Percentiles rank a stretch among this genome's conserved stretches.
Evolutionary conservation across 1,140 invertebrate species (phyloP).

Genomic region (Dinothrombium tinctorium): DNA sequence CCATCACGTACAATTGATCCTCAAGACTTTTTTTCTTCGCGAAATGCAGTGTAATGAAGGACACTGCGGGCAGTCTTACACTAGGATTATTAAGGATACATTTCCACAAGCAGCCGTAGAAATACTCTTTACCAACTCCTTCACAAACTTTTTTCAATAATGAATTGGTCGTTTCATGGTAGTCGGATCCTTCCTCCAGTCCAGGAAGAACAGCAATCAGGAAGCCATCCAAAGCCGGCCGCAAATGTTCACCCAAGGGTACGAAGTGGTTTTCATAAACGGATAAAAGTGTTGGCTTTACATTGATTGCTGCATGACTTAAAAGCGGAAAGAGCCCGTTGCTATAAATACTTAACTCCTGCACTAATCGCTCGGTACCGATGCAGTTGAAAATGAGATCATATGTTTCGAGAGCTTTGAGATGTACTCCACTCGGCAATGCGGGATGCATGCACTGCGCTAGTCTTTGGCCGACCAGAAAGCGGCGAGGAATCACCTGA

Average conservation of each 20-base stretch:
- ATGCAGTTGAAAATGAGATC: slow-evolving; percentile 79
- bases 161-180: slow-evolving; percentile 52
- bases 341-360: slow-evolving; percentile 68
- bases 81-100: slow-evolving; percentile 53
- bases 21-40: slow-evolving; percentile 56
- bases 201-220: slow-evolving; percentile 58
- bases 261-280: slow-evolving; percentile 83
- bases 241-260: slow-evolving; percentile 47
- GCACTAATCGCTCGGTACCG: slow-evolving; percentile 50
- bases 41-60: slow-evolving; percentile 54
- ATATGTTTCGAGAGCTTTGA: slow-evolving; percentile 80
- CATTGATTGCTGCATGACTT: slow-evolving; percentile 70
- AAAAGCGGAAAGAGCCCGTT: slow-evolving; percentile 70
- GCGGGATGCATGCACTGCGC: slow-evolving; percentile 88
- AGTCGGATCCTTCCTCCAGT: slow-evolving; percentile 71
- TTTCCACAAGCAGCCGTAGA: slow-evolving; percentile 74
- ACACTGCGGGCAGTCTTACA: slow-evolving; percentile 59
- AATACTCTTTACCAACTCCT: slow-evolving; percentile 48
- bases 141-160: slow-evolving; percentile 52
- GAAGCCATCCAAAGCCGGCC: slow-evolving; percentile 65
- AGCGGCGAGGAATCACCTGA: slow-evolving; percentile 62
- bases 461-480: slow-evolving; percentile 72
- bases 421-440: slow-evolving; percentile 65
- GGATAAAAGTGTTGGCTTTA: slow-evolving; percentile 51
- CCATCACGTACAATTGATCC: slow-evolving; percentile 63